Conservation (phyloP, 2,888 invertebrate genomes). For the Leptarthrus brevirostris region DNA sequence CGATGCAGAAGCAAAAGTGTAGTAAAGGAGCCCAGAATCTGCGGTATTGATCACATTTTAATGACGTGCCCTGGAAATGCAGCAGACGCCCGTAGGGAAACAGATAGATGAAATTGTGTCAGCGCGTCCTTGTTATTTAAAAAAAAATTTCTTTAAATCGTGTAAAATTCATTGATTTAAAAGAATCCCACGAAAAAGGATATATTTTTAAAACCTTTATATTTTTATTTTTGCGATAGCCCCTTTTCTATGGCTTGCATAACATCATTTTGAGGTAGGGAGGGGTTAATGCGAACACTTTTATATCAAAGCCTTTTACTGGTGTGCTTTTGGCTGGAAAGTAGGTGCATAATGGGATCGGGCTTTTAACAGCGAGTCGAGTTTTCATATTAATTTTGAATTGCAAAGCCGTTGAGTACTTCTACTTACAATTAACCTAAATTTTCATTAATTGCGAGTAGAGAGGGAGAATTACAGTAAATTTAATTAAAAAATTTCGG, state of each 20-base stretch:
- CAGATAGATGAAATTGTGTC: background rate
- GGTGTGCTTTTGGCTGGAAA: background rate
- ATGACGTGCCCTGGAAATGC: constrained; percentile 39
- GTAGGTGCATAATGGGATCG: background rate
- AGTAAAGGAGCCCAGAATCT: background rate
- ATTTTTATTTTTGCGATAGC: background rate
- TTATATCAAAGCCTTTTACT: background rate
- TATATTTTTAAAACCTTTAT: background rate
- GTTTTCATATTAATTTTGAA: background rate
- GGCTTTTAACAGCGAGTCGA: background rate
- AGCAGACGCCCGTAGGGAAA: constrained; percentile 1
- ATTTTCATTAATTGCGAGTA: no score
- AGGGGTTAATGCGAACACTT: background rate
- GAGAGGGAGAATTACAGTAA: no score
- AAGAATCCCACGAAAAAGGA: background rate
- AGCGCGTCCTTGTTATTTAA: constrained; percentile 39
- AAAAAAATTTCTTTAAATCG: background rate
- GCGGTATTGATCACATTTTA: constrained; percentile 41
- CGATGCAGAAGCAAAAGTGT: constrained; percentile 12
- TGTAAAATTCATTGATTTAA: constrained; percentile 27
- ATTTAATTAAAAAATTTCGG: no score
- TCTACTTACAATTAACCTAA: background rate
- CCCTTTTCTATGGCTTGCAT: background rate
- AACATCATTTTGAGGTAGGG: background rate
- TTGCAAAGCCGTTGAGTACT: background rate